Conservation (phyloP, 2,888 invertebrate genomes). For the Ferrisia virgata region DNA sequence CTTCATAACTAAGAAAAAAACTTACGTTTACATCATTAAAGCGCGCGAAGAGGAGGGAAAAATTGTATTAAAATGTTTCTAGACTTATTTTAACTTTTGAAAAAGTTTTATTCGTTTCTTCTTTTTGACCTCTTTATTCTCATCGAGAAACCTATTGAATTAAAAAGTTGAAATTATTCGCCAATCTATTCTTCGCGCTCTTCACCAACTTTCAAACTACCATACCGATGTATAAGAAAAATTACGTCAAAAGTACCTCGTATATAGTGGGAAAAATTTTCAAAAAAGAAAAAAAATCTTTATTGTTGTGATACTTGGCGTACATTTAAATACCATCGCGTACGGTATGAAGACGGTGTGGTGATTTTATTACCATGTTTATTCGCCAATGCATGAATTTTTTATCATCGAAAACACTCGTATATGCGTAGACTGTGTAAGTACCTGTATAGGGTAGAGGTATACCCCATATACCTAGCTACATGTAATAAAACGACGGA, state of each 20-base stretch:
- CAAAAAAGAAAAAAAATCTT: neutral
- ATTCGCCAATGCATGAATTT: neutral
- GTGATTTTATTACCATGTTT: neutral
- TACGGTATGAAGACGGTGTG: neutral
- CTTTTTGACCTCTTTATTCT: conserved; percentile 7
- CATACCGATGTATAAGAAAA: neutral
- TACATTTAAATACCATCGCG: neutral
- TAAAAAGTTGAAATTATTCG: conserved; percentile 32
- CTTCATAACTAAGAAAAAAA: neutral
- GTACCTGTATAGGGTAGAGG: no score
- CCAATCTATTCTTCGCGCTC: conserved; percentile 17
- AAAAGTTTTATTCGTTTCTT: conserved; percentile 29
- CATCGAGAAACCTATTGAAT: conserved; percentile 16
- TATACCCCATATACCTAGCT: no score
- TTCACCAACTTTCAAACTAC: neutral
- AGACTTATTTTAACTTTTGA: conserved; percentile 26
- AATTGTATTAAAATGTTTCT: conserved; percentile 13
- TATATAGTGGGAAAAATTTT: neutral
- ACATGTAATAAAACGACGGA: no score
- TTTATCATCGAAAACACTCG: neutral
- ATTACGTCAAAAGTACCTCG: neutral
- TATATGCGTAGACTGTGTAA: neutral
- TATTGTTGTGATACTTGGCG: neutral
- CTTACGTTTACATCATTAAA: conserved; percentile 13
- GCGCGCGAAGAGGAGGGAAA: neutral